Evolutionary conservation across 2,888 invertebrate species (phyloP), one percentile per base, ranked within the genome.

Genomic region (Ashinkailepas kermadecensis): DNA sequence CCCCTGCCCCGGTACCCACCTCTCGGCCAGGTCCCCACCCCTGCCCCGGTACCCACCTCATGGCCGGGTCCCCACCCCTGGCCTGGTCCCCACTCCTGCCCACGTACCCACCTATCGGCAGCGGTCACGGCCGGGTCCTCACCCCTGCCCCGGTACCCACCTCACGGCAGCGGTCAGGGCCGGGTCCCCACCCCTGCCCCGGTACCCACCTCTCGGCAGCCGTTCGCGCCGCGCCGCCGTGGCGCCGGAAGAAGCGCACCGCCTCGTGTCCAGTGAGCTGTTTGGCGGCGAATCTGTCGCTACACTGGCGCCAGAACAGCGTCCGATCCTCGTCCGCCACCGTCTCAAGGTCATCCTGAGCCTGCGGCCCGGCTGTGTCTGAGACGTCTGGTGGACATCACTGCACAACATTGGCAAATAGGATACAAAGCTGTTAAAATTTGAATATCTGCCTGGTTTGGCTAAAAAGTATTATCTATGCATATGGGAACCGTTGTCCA

Each of bases 281-380:
- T 74, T 74, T 74, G 21, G 54, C 74, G 18, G 74, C 11, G 56
- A 74, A 74, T 9, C 74, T 54, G 54, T 11, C 74, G 21, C 74
- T 74, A 56, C 74, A 74, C 56, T 74, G 74, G 18, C 74, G 54
- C 74, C 74, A 74, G 21, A 74, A 74, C 56, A 7, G 21, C 7
- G 21, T 56, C 74, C 74, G 74, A 56, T 74, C 74, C 56, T 74
- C 18, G 74, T 74, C 74, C 6, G 74, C 74, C 56, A 74, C 74
- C 21, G 54, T 56, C 18, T 21, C 21, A 18, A 74, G 74, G 74
- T 74, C 74, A 23, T 65, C 65, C 9, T n/a, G 7, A n/a, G n/a
- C 65, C 65, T 65, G 65, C n/a, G 23, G n/a, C 39, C 2, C 39
- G 39, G 4, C 39, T 4, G 39, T 39, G 39, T 39, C 39, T 39